phyloP scores from a whole-genome alignment of 2,797 vertebrate genomes.

The Helarctos malayanus region DNA sequence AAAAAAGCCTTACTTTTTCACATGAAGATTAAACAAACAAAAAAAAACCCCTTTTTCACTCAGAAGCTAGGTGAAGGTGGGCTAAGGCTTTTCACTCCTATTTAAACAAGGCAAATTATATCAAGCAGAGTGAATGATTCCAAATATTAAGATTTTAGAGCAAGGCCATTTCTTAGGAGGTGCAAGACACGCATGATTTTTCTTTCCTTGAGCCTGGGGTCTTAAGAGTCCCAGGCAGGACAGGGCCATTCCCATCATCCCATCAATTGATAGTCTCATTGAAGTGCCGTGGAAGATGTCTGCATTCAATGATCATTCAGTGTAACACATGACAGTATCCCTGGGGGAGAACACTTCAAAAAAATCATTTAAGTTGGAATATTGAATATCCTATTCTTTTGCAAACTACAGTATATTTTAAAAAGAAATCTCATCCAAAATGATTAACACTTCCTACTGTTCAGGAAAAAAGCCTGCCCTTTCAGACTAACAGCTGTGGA shows the following conservation, averaged over 20 bases:
- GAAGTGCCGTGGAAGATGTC: conserved; percentile 83
- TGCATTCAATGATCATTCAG: conserved; percentile 86
- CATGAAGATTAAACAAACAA: conserved; percentile 75
- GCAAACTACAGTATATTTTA: conserved; percentile 90
- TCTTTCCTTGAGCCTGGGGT: conserved; percentile 82
- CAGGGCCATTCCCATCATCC: conserved; percentile 79
- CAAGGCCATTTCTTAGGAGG: conserved; percentile 79
- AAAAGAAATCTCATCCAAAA: conserved; percentile 91
- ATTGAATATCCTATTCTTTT: conserved; percentile 91
- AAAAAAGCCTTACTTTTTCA: conserved; percentile 18
- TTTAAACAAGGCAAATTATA: conserved; percentile 82
- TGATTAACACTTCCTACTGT: conserved; percentile 91
- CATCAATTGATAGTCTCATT: conserved; percentile 83
- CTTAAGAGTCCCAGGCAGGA: conserved; percentile 82
- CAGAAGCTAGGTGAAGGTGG: conserved; percentile 47
- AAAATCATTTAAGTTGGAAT: conserved; percentile 90
- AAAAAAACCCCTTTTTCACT: not conserved
- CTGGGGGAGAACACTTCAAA: conserved; percentile 89
- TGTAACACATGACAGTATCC: conserved; percentile 84
- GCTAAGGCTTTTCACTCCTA: conserved; percentile 54
- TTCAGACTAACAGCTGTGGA: conserved; percentile 91
- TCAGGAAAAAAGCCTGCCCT: conserved; percentile 90
- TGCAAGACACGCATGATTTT: conserved; percentile 70
- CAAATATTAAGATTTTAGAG: conserved; percentile 86
- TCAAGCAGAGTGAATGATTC: conserved; percentile 79